Conservation (phyloP, 2,888 invertebrate species). For the Pristionchus maxplancki region DNA sequence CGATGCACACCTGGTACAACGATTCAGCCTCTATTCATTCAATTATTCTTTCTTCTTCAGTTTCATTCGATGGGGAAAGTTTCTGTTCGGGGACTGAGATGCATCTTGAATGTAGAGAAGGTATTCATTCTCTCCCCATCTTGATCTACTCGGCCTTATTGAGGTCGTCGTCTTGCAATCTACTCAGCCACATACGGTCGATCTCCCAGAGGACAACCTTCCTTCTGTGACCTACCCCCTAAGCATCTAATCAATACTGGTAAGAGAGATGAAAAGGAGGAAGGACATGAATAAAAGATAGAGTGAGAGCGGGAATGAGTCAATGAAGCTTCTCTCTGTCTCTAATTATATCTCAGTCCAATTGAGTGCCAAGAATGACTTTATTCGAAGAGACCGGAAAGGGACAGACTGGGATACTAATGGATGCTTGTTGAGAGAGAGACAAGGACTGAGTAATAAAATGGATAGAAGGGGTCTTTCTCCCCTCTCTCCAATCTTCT, state of each 20-base stretch:
- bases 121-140: constrained; percentile 79
- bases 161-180: constrained; percentile 86
- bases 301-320: constrained; percentile 4
- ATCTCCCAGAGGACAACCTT: constrained; percentile 85
- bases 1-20: constrained; percentile 94
- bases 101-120: constrained; percentile 87
- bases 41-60: constrained; percentile 80
- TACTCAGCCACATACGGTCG: constrained; percentile 94
- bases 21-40: not conserved
- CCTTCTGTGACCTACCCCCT: constrained; percentile 55
- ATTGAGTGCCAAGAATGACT: constrained; percentile 40
- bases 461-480: not conserved
- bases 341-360: constrained; percentile 35
- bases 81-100: constrained; percentile 93
- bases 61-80: constrained; percentile 93
- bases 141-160: not conserved
- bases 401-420: constrained; percentile 5
- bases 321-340: not conserved
- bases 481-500: not conserved
- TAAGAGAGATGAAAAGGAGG: constrained; percentile 13
- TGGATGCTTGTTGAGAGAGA: constrained; percentile 21
- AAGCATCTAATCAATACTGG: constrained; percentile 46
- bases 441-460: constrained; percentile 16
- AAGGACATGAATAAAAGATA: constrained; percentile 5
- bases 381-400: not conserved